A percentile compares a stretch with the other conserved stretches of the same genome.
Conservation (phyloP, 2,797 vertebrate genomes). For the Peromyscus nudipes region DNA sequence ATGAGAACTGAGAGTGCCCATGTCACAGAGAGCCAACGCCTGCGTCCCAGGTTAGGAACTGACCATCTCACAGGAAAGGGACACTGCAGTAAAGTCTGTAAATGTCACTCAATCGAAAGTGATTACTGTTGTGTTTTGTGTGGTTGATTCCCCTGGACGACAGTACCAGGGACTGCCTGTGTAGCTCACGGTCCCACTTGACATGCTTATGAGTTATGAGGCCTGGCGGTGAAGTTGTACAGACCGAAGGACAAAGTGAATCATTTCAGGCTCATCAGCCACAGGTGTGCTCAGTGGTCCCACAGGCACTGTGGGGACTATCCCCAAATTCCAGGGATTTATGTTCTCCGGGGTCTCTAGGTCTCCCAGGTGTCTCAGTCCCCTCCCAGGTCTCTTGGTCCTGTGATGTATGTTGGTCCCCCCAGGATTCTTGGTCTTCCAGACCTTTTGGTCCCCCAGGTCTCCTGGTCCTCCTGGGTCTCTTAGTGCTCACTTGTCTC, state of each 20-base stretch:
- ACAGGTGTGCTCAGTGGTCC: background rate
- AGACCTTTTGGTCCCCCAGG: background rate
- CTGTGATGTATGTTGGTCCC: background rate
- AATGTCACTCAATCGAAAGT: conserved; percentile 56
- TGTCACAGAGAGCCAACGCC: conserved; percentile 2
- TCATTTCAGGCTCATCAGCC: background rate
- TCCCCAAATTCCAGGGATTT: too few species aligned
- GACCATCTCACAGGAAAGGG: conserved; percentile 65
- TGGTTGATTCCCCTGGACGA: background rate
- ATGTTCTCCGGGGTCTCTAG: accelerated
- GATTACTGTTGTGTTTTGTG: background rate
- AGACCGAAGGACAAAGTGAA: background rate
- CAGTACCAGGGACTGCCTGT: background rate
- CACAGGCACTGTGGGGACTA: background rate
- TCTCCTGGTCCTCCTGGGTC: background rate
- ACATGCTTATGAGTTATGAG: background rate
- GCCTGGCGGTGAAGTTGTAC: background rate
- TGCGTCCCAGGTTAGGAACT: conserved; percentile 68
- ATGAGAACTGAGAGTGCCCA: background rate
- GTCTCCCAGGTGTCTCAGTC: background rate
- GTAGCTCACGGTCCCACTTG: background rate
- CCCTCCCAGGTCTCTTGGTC: background rate
- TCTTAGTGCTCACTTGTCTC: background rate
- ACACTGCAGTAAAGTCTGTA: conserved; percentile 26
- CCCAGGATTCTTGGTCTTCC: background rate